Percentiles rank a stretch among this genome's conserved stretches.
Evolutionary conservation across 2,113 vertebrate species (phyloP).

Genomic region (Cranoglanis bouderius): DNA sequence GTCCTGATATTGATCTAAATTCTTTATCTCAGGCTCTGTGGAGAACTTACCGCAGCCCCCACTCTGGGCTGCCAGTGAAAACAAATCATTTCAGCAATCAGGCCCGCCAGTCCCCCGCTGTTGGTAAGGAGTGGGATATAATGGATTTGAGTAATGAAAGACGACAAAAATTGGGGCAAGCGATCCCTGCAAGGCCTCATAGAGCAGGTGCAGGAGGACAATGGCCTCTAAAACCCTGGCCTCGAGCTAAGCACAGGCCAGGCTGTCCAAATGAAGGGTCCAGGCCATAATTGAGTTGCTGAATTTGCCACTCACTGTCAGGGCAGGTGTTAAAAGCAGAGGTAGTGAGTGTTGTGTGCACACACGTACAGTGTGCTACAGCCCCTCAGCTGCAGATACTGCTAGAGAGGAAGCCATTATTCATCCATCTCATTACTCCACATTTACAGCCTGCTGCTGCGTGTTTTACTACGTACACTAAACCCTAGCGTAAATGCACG

Average conservation of each 20-base stretch:
- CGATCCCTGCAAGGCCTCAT: slow-evolving; percentile 30
- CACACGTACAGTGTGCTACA: slow-evolving; percentile 13
- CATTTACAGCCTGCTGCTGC: slow-evolving; percentile 48
- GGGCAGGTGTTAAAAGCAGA: slow-evolving; percentile 19
- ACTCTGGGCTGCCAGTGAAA: slow-evolving; percentile 48
- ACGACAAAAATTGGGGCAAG: slow-evolving; percentile 50
- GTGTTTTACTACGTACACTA: slow-evolving; percentile 50
- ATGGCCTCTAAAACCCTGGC: slow-evolving; percentile 47
- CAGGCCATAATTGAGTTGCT: slow-evolving; percentile 38
- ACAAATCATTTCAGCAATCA: slow-evolving; percentile 50
- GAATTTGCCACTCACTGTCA: slow-evolving; percentile 43
- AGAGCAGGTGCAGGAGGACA: slow-evolving; percentile 55
- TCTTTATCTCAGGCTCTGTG: slow-evolving; percentile 46
- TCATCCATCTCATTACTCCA: slow-evolving; percentile 54
- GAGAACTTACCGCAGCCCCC: slow-evolving; percentile 28
- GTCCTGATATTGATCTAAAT: slow-evolving; percentile 35
- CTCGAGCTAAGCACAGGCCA: slow-evolving; percentile 13
- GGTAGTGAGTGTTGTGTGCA: not conserved
- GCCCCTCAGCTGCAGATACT: slow-evolving; percentile 32
- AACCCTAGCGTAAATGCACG: slow-evolving; percentile 43
- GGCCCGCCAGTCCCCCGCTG: slow-evolving; percentile 40
- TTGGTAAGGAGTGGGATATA: slow-evolving; percentile 54
- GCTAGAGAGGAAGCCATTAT: slow-evolving; percentile 42
- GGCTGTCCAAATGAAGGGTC: slow-evolving; percentile 32
- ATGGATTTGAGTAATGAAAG: slow-evolving; percentile 56